A percentile compares a stretch with the other conserved stretches of the same genome.
phyloP scores from a whole-genome alignment of 2,797 vertebrate genomes.

The Harpagifer antarcticus region DNA sequence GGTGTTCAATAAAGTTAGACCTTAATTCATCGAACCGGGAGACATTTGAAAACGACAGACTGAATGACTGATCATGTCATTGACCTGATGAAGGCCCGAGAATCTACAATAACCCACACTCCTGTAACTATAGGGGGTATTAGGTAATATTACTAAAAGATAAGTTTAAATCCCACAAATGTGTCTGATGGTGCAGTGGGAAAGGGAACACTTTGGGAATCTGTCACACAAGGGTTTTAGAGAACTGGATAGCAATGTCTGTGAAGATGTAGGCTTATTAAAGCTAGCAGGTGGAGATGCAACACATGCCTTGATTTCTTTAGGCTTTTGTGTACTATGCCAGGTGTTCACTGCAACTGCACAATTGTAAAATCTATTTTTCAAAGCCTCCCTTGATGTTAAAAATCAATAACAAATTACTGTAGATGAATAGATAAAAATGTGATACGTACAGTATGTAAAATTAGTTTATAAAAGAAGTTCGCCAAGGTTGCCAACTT shows the following conservation, averaged over 20 bases:
- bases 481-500: no score
- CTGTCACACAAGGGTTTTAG: conserved; percentile 4
- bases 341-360: neutral
- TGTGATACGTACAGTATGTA: no score
- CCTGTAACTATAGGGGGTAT: neutral
- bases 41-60: neutral
- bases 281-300: neutral
- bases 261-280: neutral
- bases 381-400: neutral
- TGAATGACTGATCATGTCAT: conserved; percentile 1
- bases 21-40: conserved; percentile 15
- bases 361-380: neutral
- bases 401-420: neutral
- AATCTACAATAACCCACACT: neutral
- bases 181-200: neutral
- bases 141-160: conserved; percentile 8
- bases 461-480: no score
- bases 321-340: neutral
- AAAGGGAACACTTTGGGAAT: neutral
- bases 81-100: neutral
- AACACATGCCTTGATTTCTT: neutral
- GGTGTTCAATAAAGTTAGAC: conserved; percentile 30
- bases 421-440: neutral
- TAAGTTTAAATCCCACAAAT: conserved; percentile 10
- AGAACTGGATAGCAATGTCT: neutral